A percentile compares a stretch with the other conserved stretches of the same genome.
Conservation (phyloP, 2,888 invertebrate genomes). For the Tyria jacobaeae region DNA sequence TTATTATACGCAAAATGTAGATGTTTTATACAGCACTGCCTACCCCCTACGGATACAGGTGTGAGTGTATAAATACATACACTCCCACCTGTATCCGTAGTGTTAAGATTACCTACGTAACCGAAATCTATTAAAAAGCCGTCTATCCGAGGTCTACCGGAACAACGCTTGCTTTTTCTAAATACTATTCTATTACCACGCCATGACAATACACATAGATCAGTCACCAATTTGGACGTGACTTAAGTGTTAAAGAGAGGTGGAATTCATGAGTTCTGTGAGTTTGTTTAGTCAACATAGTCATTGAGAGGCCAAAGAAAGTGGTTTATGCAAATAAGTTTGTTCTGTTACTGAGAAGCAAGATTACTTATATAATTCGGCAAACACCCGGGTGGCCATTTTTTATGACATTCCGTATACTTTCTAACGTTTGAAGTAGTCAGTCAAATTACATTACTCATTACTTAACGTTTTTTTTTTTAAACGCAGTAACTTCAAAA, state of each 20-base stretch:
- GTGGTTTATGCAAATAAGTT: slow-evolving; percentile 52
- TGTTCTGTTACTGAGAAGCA: slow-evolving; percentile 29
- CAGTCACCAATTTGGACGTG: background rate
- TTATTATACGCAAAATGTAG: no score
- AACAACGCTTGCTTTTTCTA: no score
- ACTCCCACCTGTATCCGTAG: no score
- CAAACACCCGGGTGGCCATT: slow-evolving; percentile 19
- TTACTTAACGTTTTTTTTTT: slow-evolving; percentile 8
- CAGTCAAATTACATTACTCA: slow-evolving; percentile 4
- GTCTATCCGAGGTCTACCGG: no score
- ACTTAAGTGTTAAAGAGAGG: background rate
- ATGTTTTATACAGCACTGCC: no score
- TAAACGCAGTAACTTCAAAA: slow-evolving; percentile 1
- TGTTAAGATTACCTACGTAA: no score
- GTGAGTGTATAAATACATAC: no score
- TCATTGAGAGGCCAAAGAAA: slow-evolving; percentile 56
- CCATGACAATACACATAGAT: slow-evolving; percentile 6
- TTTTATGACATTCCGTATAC: slow-evolving; percentile 27
- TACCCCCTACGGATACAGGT: no score
- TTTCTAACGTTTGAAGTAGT: slow-evolving; percentile 34
- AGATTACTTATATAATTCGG: slow-evolving; percentile 44
- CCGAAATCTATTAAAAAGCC: no score
- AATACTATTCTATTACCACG: slow-evolving; percentile 4
- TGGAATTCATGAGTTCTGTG: background rate
- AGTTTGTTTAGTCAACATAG: slow-evolving; percentile 29